Evolutionary conservation across 2,888 invertebrate genomes (phyloP).

Genomic region (Nephrotoma guestfalica): DNA sequence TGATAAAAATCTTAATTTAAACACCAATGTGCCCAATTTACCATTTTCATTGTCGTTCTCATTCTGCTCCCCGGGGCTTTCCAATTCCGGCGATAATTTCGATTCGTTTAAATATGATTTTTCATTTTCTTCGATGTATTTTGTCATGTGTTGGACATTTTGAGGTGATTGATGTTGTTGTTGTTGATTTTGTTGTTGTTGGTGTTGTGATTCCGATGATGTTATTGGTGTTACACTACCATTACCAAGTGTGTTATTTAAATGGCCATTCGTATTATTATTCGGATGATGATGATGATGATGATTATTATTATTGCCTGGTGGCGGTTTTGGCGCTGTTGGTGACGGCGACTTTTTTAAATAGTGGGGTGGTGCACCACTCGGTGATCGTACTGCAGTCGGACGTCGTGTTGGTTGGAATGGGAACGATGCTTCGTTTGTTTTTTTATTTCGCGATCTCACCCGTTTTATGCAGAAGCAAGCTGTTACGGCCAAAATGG

Average conservation of each 20-base stretch:
- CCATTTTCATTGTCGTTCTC: conserved; percentile 42
- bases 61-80: conserved; percentile 15
- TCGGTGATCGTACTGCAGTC: conserved; percentile 65
- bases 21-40: conserved; percentile 75
- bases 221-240: neutral
- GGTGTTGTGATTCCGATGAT: neutral
- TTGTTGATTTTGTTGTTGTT: conserved; percentile 8
- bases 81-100: conserved; percentile 18
- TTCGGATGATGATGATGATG: conserved; percentile 62
- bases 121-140: conserved; percentile 31
- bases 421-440: conserved; percentile 29
- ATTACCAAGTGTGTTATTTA: neutral
- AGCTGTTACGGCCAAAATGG: conserved; percentile 27
- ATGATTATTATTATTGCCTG: conserved; percentile 8
- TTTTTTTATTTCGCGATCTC: conserved; percentile 28
- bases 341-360: conserved; percentile 89
- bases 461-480: conserved; percentile 30
- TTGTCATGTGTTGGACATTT: conserved; percentile 20
- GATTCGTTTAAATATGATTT: conserved; percentile 13
- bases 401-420: conserved; percentile 33
- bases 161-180: conserved; percentile 6
- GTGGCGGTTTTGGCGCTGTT: conserved; percentile 43
- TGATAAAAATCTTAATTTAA: conserved; percentile 76
- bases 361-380: conserved; percentile 63
- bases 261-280: neutral